Conservation (phyloP, 2,113 vertebrate species). For the Edolisoma coerulescens region DNA sequence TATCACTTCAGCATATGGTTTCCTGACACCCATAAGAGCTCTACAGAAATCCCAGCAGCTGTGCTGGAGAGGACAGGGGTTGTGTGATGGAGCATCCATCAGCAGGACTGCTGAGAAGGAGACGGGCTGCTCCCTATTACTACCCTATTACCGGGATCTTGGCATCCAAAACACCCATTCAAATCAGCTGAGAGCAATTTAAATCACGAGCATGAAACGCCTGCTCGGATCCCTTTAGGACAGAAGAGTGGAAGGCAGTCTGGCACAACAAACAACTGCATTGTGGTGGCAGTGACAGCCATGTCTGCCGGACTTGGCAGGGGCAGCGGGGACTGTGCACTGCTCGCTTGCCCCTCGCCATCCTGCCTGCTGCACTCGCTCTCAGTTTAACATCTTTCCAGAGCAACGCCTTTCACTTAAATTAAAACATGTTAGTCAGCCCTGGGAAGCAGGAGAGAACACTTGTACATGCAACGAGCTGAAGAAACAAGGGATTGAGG, state of each 20-base stretch:
- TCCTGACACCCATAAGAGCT: background rate
- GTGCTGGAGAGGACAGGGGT: background rate
- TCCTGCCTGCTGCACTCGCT: accelerated
- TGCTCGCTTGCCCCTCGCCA: accelerated
- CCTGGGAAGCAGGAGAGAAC: background rate
- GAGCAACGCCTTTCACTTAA: background rate
- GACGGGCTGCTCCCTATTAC: accelerated
- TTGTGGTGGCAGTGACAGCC: background rate
- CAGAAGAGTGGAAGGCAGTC: background rate
- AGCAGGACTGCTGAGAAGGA: background rate
- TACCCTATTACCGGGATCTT: background rate
- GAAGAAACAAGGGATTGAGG: background rate
- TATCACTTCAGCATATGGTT: slow-evolving; percentile 20
- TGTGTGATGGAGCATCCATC: background rate
- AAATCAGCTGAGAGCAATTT: background rate
- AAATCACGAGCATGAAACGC: background rate
- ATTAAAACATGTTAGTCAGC: background rate
- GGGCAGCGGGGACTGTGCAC: background rate
- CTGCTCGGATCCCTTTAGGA: background rate
- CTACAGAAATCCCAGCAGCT: background rate
- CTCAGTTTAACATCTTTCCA: background rate
- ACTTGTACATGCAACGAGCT: background rate
- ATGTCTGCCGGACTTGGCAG: accelerated
- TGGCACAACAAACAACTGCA: background rate
- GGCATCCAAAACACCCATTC: background rate